Evolutionary conservation across 2,113 vertebrate species (phyloP), one percentile per base, ranked within the genome.

Genomic region (Oreotrochilus melanogaster): DNA sequence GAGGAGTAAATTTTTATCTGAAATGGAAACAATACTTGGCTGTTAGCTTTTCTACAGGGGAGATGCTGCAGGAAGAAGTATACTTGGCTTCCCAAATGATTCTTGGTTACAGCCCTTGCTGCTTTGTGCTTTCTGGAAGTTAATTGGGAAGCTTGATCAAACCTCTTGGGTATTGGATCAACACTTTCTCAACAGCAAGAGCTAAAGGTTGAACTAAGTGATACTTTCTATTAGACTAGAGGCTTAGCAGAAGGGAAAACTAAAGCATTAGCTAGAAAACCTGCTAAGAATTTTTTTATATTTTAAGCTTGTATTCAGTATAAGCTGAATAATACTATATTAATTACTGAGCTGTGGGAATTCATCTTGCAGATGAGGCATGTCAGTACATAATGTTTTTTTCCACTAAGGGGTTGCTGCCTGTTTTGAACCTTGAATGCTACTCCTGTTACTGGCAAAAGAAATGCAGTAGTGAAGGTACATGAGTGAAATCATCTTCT

Each of bases 231-330:
- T 60, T 60, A 51, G 70, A 64, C 8, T 61, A 51, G 60, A 87
- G 37, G 50, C 35, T 93, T 93, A 80, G 33, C 54, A 61, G 60
- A 84, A 91, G 60, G 66, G 65, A 86, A 91, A 92, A 89, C 43
- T 6, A 79, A 56, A 24, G 45, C 33, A 62, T 33, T 78, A 48
- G 33, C 31, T 86, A 51, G 51, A 74, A 88, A 70, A 66, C 42
- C 33, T 86, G 28, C 14, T 50, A 82, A 79, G 18, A 39, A 39
- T 10, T 56, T 60, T 86, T 66, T n/a, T 66, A 3, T 67, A 27
- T 86, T 70, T 82, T 72, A 71, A 88, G 33, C 25, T 50, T 62
- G 66, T 47, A 19, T 37, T 37, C 42, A 28, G 33, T 48, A 47
- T 53, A 18, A 81, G 33, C 47, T 18, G 35, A 65, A 30, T n/a